These are phyloP conservation scores for Hydrozoanthus tunicans DNA, from an alignment of 64 coral and sea anemone species.

Conservation along the genomic window DNA sequence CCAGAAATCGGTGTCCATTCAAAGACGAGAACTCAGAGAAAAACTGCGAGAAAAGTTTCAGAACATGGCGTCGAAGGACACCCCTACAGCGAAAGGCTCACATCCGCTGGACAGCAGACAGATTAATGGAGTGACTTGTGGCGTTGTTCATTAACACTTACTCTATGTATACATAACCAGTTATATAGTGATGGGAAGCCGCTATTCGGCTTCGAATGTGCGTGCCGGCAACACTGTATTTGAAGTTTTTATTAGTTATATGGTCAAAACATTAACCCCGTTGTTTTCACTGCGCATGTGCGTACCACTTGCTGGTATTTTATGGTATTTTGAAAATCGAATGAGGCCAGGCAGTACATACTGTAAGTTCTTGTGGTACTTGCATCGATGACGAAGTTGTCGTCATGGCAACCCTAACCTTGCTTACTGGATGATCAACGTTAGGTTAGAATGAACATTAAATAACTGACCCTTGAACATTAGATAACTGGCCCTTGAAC, in stretches of 20 bases:
- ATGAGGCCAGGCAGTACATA: too few species aligned
- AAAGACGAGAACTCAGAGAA: conserved; percentile 79
- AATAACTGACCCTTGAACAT: background rate
- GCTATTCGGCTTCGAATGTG: background rate
- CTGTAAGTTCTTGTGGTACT: too few species aligned
- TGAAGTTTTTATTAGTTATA: conserved; percentile 20
- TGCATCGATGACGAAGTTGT: too few species aligned
- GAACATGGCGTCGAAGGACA: conserved; percentile 69
- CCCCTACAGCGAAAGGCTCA: background rate
- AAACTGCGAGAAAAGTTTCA: conserved; percentile 89
- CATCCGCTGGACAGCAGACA: conserved; percentile 45
- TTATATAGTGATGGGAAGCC: background rate
- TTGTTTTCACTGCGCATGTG: too few species aligned
- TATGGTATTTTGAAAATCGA: too few species aligned
- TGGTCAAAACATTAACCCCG: background rate
- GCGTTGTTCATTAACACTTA: conserved; percentile 69
- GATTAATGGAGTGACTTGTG: conserved; percentile 66
- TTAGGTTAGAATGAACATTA: background rate
- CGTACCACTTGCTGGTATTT: too few species aligned
- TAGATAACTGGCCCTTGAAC: background rate
- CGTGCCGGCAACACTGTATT: background rate
- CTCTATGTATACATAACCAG: background rate
- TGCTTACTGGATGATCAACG: too few species aligned
- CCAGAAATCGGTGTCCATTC: conserved; percentile 73
- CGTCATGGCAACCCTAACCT: too few species aligned